phyloP scores from a whole-genome alignment of 2,888 invertebrate genomes.

The Apamea sordens region DNA sequence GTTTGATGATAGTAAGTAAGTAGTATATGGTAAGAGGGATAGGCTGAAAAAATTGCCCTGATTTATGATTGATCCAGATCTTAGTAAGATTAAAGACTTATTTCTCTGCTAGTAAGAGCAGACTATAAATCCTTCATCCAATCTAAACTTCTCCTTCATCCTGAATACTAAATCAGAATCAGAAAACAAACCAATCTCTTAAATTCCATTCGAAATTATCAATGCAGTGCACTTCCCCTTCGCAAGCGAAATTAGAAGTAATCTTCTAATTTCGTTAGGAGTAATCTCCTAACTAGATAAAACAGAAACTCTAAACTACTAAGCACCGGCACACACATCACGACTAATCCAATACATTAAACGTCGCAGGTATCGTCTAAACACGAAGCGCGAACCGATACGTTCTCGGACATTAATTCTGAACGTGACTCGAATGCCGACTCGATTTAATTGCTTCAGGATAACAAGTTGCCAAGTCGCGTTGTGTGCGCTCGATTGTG shows the following conservation, averaged over 20 bases:
- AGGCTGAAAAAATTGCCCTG: no score
- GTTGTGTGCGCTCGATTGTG: slow-evolving; percentile 57
- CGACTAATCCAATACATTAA: slow-evolving; percentile 65
- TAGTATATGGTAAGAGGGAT: no score
- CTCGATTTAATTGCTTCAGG: slow-evolving; percentile 67
- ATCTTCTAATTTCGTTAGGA: no score
- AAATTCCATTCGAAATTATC: neutral
- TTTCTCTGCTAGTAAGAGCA: neutral
- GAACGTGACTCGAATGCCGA: slow-evolving; percentile 70
- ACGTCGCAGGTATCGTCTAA: slow-evolving; percentile 65
- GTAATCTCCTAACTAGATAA: slow-evolving; percentile 38
- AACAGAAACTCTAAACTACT: slow-evolving; percentile 48
- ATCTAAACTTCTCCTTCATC: neutral
- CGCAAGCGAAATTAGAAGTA: slow-evolving; percentile 33
- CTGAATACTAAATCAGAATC: neutral
- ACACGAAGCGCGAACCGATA: slow-evolving; percentile 67
- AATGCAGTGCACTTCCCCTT: neutral
- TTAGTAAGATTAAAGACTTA: neutral
- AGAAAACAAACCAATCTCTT: neutral
- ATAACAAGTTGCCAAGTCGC: slow-evolving; percentile 67
- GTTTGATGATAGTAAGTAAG: neutral
- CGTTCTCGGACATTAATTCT: slow-evolving; percentile 72
- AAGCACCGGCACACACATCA: slow-evolving; percentile 58
- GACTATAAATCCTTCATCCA: neutral
- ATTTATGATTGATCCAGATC: neutral